Evolutionary conservation across 2,797 vertebrate genomes (phyloP).

Genomic region (Hybognathus amarus): DNA sequence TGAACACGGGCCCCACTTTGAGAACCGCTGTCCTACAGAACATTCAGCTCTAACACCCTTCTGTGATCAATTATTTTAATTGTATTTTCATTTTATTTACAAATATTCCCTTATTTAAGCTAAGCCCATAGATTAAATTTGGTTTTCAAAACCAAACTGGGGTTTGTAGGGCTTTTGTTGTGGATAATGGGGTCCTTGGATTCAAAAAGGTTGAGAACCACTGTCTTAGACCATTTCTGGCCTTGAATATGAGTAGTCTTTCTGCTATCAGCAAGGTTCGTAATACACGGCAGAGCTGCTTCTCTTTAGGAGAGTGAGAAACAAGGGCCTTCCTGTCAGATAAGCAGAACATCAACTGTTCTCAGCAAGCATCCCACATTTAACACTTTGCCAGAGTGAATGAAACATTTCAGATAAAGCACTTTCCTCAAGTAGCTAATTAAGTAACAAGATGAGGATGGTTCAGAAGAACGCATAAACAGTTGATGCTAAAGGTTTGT

Average conservation of each 20-base stretch:
- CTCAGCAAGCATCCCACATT: neutral
- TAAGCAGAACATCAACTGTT: slow-evolving; percentile 44
- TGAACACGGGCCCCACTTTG: too few species aligned
- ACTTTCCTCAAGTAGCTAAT: slow-evolving; percentile 29
- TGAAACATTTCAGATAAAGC: slow-evolving; percentile 35
- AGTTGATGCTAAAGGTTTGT: slow-evolving; percentile 22
- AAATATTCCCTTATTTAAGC: neutral
- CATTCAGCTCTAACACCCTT: neutral
- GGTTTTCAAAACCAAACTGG: neutral
- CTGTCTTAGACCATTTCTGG: neutral
- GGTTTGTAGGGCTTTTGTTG: neutral
- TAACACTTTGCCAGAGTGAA: neutral
- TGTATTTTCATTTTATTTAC: neutral
- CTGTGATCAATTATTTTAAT: neutral
- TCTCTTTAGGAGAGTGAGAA: slow-evolving; percentile 19
- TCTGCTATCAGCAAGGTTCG: slow-evolving; percentile 33
- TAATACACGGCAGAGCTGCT: slow-evolving; percentile 5
- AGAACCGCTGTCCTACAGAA: neutral
- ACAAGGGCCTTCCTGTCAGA: slow-evolving; percentile 39
- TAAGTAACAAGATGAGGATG: neutral
- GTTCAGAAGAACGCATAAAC: neutral
- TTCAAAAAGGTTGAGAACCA: neutral
- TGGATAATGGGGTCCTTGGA: neutral
- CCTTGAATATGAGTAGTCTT: slow-evolving; percentile 12
- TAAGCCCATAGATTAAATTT: neutral